Percentiles rank a stretch among this genome's conserved stretches.
Conservation (phyloP, 1,140 invertebrate genomes). For the Neodiprion virginianus region DNA sequence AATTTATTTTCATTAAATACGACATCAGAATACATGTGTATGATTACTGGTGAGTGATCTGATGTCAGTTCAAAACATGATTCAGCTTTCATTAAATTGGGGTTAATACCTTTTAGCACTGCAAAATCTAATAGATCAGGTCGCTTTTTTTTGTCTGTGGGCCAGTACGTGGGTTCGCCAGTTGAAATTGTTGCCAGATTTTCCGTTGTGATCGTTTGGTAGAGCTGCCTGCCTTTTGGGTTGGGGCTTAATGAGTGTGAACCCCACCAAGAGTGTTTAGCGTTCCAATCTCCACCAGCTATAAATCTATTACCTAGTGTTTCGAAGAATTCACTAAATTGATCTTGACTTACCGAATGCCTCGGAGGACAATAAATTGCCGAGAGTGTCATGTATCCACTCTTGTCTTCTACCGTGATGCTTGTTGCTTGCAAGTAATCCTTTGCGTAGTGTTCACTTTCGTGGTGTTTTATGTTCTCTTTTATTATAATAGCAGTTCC, state of each 20-base stretch:
- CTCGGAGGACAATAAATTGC: constrained; percentile 49
- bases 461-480: constrained; percentile 13
- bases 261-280: constrained; percentile 43
- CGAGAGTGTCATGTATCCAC: constrained; percentile 33
- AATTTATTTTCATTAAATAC: neutral
- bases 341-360: constrained; percentile 30
- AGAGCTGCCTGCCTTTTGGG: constrained; percentile 33
- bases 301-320: constrained; percentile 46
- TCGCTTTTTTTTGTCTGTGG: constrained; percentile 29
- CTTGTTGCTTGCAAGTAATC: constrained; percentile 39
- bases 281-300: constrained; percentile 47
- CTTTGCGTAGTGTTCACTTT: neutral
- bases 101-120: constrained; percentile 21
- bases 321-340: constrained; percentile 44
- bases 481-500: constrained; percentile 27
- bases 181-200: constrained; percentile 13
- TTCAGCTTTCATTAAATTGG: constrained; percentile 16
- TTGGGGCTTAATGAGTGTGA: constrained; percentile 28
- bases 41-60: constrained; percentile 21
- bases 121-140: constrained; percentile 37
- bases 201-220: constrained; percentile 22
- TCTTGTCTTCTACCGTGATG: constrained; percentile 31
- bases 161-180: constrained; percentile 37
- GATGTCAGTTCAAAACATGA: constrained; percentile 19
- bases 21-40: neutral